phyloP scores from a whole-genome alignment of 2,113 vertebrate genomes.

The Cepphus grylle region DNA sequence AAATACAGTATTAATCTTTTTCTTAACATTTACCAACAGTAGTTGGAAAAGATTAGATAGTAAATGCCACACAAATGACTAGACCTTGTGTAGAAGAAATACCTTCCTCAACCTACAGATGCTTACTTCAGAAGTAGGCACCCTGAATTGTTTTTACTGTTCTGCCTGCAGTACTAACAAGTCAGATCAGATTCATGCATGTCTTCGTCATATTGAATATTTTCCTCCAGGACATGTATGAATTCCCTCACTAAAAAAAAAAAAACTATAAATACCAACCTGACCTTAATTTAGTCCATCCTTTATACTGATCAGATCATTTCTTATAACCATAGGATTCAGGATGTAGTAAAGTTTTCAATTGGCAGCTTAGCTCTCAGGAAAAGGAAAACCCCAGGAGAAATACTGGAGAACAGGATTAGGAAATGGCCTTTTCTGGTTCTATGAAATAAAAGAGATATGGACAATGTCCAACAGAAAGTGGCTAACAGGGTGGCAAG shows the following conservation, averaged over 20 bases:
- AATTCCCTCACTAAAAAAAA: background rate
- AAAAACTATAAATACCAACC: background rate
- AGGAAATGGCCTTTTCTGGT: background rate
- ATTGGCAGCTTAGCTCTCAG: background rate
- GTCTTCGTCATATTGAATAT: background rate
- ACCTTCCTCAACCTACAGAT: background rate
- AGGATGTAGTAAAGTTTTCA: background rate
- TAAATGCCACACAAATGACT: background rate
- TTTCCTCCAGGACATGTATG: background rate
- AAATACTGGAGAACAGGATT: background rate
- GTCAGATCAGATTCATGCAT: background rate
- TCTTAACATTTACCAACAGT: background rate
- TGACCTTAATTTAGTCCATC: background rate
- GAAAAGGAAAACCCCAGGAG: background rate
- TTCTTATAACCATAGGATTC: background rate
- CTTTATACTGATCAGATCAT: background rate
- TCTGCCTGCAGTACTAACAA: background rate
- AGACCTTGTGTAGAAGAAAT: background rate
- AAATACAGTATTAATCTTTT: background rate
- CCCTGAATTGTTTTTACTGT: background rate
- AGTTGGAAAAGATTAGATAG: background rate
- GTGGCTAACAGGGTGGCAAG: background rate
- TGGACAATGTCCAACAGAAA: background rate
- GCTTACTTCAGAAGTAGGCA: background rate
- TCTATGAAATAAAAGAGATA: background rate